A percentile compares a stretch with the other conserved stretches of the same genome.
phyloP scores from a whole-genome alignment of 2,797 vertebrate genomes.

The Phylloscopus collybita region DNA sequence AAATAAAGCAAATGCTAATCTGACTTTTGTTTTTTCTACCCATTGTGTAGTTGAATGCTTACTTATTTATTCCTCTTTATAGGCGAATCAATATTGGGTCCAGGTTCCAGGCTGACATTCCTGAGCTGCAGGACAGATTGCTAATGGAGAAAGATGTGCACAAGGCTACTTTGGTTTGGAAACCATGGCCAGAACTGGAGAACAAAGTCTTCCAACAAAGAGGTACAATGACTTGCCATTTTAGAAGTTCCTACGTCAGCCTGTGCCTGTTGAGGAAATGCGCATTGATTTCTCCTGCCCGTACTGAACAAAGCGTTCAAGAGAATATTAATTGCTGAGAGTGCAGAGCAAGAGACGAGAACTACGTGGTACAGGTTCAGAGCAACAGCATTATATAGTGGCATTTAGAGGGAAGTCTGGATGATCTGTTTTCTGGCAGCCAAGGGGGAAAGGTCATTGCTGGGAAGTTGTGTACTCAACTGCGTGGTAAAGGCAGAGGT shows the following conservation, averaged over 20 bases:
- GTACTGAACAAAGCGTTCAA: background rate
- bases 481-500: background rate
- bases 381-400: background rate
- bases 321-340: background rate
- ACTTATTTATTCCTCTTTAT: conserved; percentile 45
- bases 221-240: conserved; percentile 74
- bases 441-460: background rate
- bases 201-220: conserved; percentile 81
- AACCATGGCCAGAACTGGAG: conserved; percentile 83
- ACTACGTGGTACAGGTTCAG: background rate
- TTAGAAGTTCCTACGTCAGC: background rate
- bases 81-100: conserved; percentile 90
- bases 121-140: conserved; percentile 75
- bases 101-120: conserved; percentile 90
- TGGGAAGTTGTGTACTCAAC: background rate
- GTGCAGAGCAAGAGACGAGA: background rate
- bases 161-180: conserved; percentile 89
- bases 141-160: conserved; percentile 77
- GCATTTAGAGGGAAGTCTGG: background rate
- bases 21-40: background rate
- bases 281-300: background rate
- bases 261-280: background rate
- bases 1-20: background rate
- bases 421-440: background rate
- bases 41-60: background rate